Evolutionary conservation across 2,797 vertebrate genomes (phyloP).

Genomic region (Ceryle rudis): DNA sequence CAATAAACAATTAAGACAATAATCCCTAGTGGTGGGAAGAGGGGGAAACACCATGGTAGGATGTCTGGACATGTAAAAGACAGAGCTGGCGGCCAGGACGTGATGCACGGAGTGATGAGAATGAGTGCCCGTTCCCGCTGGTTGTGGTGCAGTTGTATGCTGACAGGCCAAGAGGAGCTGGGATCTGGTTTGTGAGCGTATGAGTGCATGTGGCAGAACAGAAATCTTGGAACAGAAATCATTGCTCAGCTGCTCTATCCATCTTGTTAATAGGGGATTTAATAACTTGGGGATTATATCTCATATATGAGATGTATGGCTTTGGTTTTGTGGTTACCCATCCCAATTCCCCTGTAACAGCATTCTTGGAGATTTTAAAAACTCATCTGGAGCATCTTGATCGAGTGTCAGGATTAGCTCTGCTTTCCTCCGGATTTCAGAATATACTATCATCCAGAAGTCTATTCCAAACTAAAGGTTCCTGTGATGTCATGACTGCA

Average conservation of each 20-base stretch:
- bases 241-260: neutral
- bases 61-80: neutral
- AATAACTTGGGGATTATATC: neutral
- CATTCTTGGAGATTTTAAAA: neutral
- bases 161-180: neutral
- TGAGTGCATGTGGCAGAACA: neutral
- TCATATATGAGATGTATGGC: too few species aligned
- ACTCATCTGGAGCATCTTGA: neutral
- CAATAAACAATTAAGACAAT: constrained; percentile 1
- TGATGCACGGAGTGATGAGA: rapidly evolving
- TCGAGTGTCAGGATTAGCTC: neutral
- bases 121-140: neutral
- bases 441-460: neutral
- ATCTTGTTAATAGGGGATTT: neutral
- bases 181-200: neutral
- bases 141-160: rapidly evolving
- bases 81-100: neutral
- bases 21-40: neutral
- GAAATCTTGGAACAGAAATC: neutral
- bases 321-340: neutral
- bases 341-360: rapidly evolving
- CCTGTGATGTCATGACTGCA: neutral
- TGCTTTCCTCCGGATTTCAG: neutral
- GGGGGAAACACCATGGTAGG: neutral
- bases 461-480: neutral